A percentile compares a stretch with the other conserved stretches of the same genome.
Conservation (phyloP, 2,113 vertebrate genomes). For the Equus quagga region DNA sequence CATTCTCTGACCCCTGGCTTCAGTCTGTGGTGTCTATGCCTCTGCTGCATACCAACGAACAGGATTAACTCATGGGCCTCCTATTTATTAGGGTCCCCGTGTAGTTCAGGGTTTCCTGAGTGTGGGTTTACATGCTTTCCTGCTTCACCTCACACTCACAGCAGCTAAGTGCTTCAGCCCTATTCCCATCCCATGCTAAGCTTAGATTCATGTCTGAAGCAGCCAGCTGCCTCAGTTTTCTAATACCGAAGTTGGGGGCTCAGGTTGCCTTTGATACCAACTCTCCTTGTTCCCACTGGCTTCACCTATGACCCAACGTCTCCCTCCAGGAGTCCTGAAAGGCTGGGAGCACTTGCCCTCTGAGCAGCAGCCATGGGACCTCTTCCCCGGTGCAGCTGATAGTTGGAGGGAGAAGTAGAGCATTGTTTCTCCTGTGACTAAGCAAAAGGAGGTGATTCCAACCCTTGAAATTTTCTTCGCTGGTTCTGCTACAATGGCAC, state of each 20-base stretch:
- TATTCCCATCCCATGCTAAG: too few relatives aligned
- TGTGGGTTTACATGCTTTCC: rapidly evolving
- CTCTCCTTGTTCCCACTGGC: neutral
- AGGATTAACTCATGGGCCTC: neutral
- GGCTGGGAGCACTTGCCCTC: neutral
- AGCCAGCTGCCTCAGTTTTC: neutral
- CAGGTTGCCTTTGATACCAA: neutral
- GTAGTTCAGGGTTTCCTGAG: neutral
- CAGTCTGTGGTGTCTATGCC: too few relatives aligned
- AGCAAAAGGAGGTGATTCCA: neutral
- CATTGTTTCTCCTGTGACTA: neutral
- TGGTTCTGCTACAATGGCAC: neutral
- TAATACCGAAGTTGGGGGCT: neutral
- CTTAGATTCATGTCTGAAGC: neutral
- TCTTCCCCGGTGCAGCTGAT: neutral
- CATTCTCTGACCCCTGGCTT: neutral
- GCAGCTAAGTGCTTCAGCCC: too few relatives aligned
- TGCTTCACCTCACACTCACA: neutral
- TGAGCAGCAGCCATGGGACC: neutral
- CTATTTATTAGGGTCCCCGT: neutral
- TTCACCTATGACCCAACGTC: neutral
- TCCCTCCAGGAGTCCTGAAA: neutral
- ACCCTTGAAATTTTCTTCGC: neutral
- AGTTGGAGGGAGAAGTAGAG: too few relatives aligned
- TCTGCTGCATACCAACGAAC: too few relatives aligned